These are phyloP conservation scores for Lipotes vexillifer DNA, from an alignment of 2,113 vertebrate species.

Conservation along the genomic window DNA sequence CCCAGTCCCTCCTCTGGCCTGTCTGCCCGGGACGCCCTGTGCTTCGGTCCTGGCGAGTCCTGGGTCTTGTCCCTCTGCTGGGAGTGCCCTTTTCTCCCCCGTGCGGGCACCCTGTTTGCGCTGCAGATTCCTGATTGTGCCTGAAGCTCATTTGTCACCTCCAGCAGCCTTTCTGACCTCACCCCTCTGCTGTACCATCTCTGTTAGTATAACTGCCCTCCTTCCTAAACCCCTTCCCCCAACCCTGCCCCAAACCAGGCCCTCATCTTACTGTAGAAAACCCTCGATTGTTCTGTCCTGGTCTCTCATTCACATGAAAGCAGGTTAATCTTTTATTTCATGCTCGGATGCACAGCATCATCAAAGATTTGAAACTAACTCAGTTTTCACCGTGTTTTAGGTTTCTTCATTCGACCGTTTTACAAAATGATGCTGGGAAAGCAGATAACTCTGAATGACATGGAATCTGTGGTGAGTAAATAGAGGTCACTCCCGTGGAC, in stretches of 20 bases:
- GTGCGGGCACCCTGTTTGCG: fast-evolving
- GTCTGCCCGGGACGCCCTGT: not conserved
- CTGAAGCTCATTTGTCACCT: fast-evolving
- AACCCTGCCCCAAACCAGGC: not conserved
- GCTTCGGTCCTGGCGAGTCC: fast-evolving
- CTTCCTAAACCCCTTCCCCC: fast-evolving
- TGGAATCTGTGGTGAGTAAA: constrained; percentile 95
- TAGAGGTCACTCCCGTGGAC: fast-evolving
- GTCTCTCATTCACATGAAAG: not conserved
- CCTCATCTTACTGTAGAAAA: fast-evolving
- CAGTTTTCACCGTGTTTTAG: constrained; percentile 67
- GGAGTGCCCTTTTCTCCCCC: no score
- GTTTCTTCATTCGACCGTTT: constrained; percentile 97
- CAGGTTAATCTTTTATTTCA: not conserved
- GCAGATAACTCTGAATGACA: constrained; percentile 95
- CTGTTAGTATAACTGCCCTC: fast-evolving
- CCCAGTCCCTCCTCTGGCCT: not conserved
- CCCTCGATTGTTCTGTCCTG: fast-evolving
- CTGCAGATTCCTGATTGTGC: no score
- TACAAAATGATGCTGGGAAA: constrained; percentile 99
- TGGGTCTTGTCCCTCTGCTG: not conserved
- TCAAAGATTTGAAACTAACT: not conserved
- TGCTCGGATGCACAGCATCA: not conserved
- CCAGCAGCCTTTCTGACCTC: not conserved
- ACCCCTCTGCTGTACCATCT: fast-evolving